Base-by-base conservation (phyloP, 2,113 vertebrate genomes). In the Amia ocellicauda region DNA sequence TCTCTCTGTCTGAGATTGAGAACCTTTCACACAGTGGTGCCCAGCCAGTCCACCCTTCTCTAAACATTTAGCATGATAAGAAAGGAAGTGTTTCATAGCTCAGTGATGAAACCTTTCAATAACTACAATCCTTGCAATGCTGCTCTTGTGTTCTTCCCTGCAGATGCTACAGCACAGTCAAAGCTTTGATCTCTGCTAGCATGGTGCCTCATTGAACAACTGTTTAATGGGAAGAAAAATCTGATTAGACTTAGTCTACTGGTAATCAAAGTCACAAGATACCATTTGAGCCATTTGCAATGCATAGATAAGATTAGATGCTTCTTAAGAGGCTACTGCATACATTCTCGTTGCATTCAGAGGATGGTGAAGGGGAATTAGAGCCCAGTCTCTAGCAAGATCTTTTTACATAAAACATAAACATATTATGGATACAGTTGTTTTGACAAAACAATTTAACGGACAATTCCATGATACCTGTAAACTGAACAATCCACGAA, bases 241-340 rank as follows among this genome's bases (percentile, higher is more conserved):
- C 82, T 85, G 79, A 85, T 83, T 84, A 84, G 75, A 64, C 28
- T 68, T 76, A 67, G 67, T 80, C 73, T 72, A 60, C 45, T 24
- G 63, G 77, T 81, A 85, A 88, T 89, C 84, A 86, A 85, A 88
- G 84, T 82, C 80, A 81, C 84, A 82, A 80, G 83, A 85, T 86
- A 81, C 85, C 79, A 82, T 82, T 84, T 80, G 83, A 85, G 75
- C 80, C 76, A 82, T 89, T 87, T 86, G 79, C 76, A 80, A 86
- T 85, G 75, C 69, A 27, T 69, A 82, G 87, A 87, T 89, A 89
- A 88, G 84, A 85, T 83, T 81, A 80, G 80, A 72, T 68, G 62
- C 66, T 80, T 59, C 60, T 74, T 52, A 74, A 78, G 82, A 81
- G 79, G 65, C 71, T 77, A 80, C 69, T 73, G 63, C 67, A 9